These are phyloP conservation scores for Flexamia atlantica DNA, from an alignment of 2,888 invertebrate genomes.

Conservation along the genomic window DNA sequence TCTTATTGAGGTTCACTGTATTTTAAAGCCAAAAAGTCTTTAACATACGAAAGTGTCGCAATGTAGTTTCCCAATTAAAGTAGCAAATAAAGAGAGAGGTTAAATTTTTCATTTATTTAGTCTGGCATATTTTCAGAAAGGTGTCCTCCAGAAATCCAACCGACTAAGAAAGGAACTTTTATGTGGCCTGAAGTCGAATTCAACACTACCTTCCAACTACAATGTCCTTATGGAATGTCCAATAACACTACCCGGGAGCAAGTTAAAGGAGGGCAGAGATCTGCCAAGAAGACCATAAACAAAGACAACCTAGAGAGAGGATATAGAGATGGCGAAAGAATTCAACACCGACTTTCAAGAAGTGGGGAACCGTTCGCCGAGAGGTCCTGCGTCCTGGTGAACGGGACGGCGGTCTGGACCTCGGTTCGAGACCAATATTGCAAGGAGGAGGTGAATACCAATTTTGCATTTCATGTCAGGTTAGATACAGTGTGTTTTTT, in stretches of 20 bases:
- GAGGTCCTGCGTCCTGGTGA: slow-evolving; percentile 51
- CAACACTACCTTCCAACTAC: slow-evolving; percentile 44
- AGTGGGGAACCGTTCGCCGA: slow-evolving; percentile 53
- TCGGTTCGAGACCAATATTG: slow-evolving; percentile 29
- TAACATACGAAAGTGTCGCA: no score
- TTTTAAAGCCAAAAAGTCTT: no score
- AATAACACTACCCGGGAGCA: background rate
- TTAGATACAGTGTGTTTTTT: no score
- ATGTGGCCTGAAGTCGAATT: slow-evolving; percentile 61
- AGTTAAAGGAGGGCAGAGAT: background rate
- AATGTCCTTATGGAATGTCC: slow-evolving; percentile 57
- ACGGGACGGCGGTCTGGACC: slow-evolving; percentile 53
- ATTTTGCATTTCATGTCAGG: no score
- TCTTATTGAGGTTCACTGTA: no score
- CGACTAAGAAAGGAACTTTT: slow-evolving; percentile 55
- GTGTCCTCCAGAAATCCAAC: slow-evolving; percentile 53
- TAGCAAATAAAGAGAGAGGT: no score
- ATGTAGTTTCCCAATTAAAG: no score
- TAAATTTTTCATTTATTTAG: background rate
- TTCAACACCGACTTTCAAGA: slow-evolving; percentile 21
- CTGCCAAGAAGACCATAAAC: slow-evolving; percentile 13
- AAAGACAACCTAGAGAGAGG: slow-evolving; percentile 38
- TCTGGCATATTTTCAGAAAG: slow-evolving; percentile 55
- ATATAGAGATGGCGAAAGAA: background rate
- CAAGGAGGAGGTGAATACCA: slow-evolving; percentile 55